Conservation (phyloP, 30 jellyfish, hydroid and myxozoan species). For the Catostylus mosaicus region DNA sequence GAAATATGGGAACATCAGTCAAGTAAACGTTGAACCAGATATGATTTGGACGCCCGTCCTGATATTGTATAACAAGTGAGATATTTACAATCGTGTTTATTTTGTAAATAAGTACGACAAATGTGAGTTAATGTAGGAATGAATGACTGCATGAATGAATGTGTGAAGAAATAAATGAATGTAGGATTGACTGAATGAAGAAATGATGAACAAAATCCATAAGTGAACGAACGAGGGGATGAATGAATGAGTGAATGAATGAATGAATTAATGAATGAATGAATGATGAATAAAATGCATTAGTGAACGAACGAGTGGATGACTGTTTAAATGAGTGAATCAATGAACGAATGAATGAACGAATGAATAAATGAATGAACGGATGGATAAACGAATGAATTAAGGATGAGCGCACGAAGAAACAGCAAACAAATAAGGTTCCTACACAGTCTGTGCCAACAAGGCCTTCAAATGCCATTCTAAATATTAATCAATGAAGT, state of each 20-base stretch:
- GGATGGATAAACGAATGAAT: too few species aligned
- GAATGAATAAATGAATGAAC: not conserved
- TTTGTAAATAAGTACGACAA: too few species aligned
- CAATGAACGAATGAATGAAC: not conserved
- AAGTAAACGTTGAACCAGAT: constrained; percentile 71
- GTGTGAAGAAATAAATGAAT: not conserved
- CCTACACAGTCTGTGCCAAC: too few species aligned
- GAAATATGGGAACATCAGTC: constrained; percentile 56
- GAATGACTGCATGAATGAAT: not conserved
- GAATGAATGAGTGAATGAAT: constrained; percentile 29
- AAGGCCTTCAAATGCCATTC: too few species aligned
- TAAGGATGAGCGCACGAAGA: too few species aligned
- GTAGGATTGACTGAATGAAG: not conserved
- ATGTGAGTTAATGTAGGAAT: not conserved
- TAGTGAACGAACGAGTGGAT: not conserved
- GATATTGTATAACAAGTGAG: constrained; percentile 75
- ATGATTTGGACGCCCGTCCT: constrained; percentile 84
- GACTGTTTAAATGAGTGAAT: not conserved
- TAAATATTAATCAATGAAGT: constrained; percentile 13
- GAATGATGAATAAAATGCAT: not conserved
- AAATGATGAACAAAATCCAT: not conserved
- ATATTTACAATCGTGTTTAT: too few species aligned
- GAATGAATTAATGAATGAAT: not conserved
- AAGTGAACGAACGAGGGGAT: constrained; percentile 45
- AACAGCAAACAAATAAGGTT: too few species aligned